Percentiles rank a stretch among this genome's conserved stretches.
These are phyloP conservation scores for Hipposideros larvatus DNA, from an alignment of 2,797 vertebrate genomes.

Conservation along the genomic window DNA sequence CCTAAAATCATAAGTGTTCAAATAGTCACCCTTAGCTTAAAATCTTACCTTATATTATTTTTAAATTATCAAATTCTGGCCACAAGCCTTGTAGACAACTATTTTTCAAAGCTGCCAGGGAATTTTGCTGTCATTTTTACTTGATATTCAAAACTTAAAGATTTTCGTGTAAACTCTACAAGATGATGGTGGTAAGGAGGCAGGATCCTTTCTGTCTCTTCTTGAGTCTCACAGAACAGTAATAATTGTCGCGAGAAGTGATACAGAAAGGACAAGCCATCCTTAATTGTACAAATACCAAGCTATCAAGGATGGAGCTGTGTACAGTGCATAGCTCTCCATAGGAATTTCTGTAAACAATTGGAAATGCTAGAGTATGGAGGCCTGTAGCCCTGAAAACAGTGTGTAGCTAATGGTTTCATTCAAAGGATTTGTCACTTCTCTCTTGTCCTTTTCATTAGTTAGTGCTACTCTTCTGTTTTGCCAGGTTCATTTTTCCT, in stretches of 20 bases:
- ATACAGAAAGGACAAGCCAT: neutral
- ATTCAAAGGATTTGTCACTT: constrained; percentile 71
- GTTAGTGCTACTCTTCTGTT: constrained; percentile 64
- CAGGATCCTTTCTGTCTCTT: neutral
- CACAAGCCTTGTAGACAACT: neutral
- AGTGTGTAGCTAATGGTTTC: constrained; percentile 60
- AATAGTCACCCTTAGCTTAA: constrained; percentile 14
- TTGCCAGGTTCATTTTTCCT: constrained; percentile 69
- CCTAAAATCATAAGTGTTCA: neutral
- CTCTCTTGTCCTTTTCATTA: constrained; percentile 75
- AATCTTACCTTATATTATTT: neutral
- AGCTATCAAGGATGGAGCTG: neutral
- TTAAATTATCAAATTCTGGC: neutral
- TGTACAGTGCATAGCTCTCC: neutral
- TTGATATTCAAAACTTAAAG: constrained; percentile 6
- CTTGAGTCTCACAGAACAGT: neutral
- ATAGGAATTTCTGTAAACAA: constrained; percentile 63
- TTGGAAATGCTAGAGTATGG: constrained; percentile 58
- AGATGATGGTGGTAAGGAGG: neutral
- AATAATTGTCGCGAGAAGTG: neutral
- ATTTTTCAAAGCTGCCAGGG: neutral
- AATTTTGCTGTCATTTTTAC: constrained; percentile 5
- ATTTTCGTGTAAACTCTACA: neutral
- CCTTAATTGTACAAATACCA: neutral
- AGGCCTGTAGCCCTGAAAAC: neutral